Evolutionary conservation across 2,888 invertebrate genomes (phyloP).

Genomic region (Netelia inedita): DNA sequence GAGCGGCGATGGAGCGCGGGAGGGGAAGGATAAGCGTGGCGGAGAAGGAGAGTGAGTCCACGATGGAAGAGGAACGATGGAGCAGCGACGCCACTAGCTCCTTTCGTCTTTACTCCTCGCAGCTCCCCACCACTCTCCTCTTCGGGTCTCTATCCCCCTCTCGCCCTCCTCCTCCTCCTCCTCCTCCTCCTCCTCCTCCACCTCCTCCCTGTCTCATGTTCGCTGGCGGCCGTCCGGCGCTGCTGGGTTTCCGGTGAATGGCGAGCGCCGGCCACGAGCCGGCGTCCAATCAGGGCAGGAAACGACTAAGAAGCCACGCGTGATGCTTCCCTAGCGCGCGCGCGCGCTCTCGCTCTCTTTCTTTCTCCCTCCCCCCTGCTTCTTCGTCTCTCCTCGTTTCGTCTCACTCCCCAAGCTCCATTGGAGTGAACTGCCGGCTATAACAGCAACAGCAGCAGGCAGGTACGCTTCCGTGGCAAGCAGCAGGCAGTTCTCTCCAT

Average conservation of each 20-base stretch:
- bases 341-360: conserved; percentile 24
- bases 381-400: background rate
- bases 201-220: conserved; percentile 33
- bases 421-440: conserved; percentile 49
- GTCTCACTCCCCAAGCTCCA: background rate
- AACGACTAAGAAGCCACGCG: conserved; percentile 84
- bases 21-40: conserved; percentile 55
- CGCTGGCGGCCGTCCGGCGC: conserved; percentile 70
- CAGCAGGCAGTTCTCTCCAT: conserved; percentile 52
- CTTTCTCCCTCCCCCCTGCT: conserved; percentile 36
- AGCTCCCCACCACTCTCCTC: background rate
- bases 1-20: conserved; percentile 39
- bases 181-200: conserved; percentile 1
- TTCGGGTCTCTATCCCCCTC: background rate
- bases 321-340: conserved; percentile 71
- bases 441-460: conserved; percentile 51
- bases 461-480: conserved; percentile 49
- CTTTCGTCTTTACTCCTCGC: conserved; percentile 18
- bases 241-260: conserved; percentile 80
- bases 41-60: conserved; percentile 51
- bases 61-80: conserved; percentile 47
- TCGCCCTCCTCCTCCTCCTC: background rate
- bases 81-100: conserved; percentile 58
- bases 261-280: conserved; percentile 85
- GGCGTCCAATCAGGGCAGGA: conserved; percentile 84